Evolutionary conservation across 2,113 vertebrate species (phyloP).

Genomic region (Trinectes maculatus): DNA sequence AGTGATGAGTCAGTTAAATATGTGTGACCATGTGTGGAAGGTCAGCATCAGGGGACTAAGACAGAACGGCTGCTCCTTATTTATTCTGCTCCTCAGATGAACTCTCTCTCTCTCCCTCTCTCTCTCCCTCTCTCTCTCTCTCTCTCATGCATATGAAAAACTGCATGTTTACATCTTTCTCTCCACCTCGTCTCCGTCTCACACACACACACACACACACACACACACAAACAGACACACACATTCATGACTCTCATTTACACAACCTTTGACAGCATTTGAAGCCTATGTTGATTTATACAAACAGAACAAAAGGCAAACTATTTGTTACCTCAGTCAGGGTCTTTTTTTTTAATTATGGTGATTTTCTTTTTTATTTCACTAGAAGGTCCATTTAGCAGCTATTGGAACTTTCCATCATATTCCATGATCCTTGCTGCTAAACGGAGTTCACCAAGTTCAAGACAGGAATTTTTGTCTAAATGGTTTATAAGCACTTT

Average conservation of each 20-base stretch:
- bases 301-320: no score
- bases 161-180: conserved; percentile 35
- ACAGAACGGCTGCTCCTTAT: conserved; percentile 35
- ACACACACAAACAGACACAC: no score
- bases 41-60: conserved; percentile 22
- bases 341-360: no score
- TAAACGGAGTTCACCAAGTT: neutral
- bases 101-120: conserved; percentile 39
- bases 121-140: conserved; percentile 35
- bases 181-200: neutral
- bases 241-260: no score
- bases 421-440: neutral
- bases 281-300: no score
- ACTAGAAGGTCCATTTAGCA: neutral
- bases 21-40: conserved; percentile 24
- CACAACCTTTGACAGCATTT: no score
- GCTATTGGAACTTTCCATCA: neutral
- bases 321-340: no score
- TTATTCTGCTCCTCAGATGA: conserved; percentile 50
- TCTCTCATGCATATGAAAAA: conserved; percentile 37
- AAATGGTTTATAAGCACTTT: no score
- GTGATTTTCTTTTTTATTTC: no score
- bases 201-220: conserved; percentile 1
- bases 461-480: no score
- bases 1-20: conserved; percentile 41